Conservation (phyloP, 2,888 invertebrate species). For the Lagria hirta region DNA sequence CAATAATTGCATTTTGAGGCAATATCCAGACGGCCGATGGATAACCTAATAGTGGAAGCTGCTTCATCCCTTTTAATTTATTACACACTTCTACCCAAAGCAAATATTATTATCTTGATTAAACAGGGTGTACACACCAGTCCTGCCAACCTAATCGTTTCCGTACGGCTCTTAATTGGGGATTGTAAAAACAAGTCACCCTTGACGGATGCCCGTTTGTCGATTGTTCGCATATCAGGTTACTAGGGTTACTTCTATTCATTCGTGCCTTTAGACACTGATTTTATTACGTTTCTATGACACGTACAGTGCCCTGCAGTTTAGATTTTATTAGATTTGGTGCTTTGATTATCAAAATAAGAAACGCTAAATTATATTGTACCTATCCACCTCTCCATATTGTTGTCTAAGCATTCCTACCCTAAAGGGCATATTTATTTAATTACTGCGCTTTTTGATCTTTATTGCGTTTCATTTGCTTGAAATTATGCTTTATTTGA, state of each 20-base stretch:
- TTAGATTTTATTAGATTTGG: conserved; percentile 28
- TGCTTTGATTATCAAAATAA: conserved; percentile 17
- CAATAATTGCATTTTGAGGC: too few relatives aligned
- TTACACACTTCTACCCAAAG: conserved; percentile 5
- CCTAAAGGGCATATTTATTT: too few relatives aligned
- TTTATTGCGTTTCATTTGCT: too few relatives aligned
- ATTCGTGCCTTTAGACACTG: conserved; percentile 34
- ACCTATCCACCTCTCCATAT: too few relatives aligned
- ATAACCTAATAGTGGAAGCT: too few relatives aligned
- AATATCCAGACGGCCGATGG: too few relatives aligned
- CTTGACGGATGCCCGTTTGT: conserved; percentile 45
- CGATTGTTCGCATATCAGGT: conserved; percentile 43
- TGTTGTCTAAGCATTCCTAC: too few relatives aligned
- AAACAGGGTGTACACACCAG: too few relatives aligned
- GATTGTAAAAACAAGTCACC: conserved; percentile 51
- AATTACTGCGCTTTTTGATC: too few relatives aligned
- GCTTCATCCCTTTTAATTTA: too few relatives aligned
- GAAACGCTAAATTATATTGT: too few relatives aligned
- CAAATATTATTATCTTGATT: conserved; percentile 29
- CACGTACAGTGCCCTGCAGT: conserved; percentile 18
- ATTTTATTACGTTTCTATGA: conserved; percentile 40
- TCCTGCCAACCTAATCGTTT: conserved; percentile 39
- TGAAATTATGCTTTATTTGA: too few relatives aligned
- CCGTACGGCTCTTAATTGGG: conserved; percentile 48
- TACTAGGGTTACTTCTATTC: conserved; percentile 44